These are phyloP conservation scores for Theocolax elegans DNA, from an alignment of 1,140 invertebrate species.

Conservation along the genomic window DNA sequence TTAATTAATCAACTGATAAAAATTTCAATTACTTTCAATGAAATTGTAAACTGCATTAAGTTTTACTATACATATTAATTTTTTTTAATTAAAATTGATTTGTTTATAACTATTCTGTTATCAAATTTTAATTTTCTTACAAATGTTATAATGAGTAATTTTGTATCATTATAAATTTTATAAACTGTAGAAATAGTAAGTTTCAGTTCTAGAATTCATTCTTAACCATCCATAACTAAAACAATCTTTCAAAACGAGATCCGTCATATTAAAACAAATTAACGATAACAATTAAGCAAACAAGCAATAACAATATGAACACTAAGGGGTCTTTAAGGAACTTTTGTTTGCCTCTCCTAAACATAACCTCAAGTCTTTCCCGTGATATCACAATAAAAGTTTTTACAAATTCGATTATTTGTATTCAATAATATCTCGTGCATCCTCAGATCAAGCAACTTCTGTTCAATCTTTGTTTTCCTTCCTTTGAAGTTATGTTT, in stretches of 20 bases:
- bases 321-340: conserved; percentile 43
- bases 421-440: too few species aligned
- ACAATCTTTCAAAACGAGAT: conserved; percentile 34
- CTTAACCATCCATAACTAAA: conserved; percentile 34
- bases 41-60: conserved; percentile 24
- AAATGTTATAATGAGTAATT: conserved; percentile 15
- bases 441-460: conserved; percentile 23
- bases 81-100: conserved; percentile 2
- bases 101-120: conserved; percentile 31
- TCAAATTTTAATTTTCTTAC: conserved; percentile 24
- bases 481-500: conserved; percentile 36
- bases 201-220: conserved; percentile 19
- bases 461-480: conserved; percentile 5
- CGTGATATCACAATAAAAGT: neutral
- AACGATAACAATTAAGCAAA: conserved; percentile 48
- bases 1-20: conserved; percentile 33
- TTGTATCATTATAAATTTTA: conserved; percentile 36
- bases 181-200: conserved; percentile 20
- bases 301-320: conserved; percentile 44
- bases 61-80: conserved; percentile 29
- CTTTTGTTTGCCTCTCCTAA: conserved; percentile 40
- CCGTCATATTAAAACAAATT: conserved; percentile 47
- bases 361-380: conserved; percentile 37
- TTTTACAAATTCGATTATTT: conserved; percentile 5
- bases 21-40: conserved; percentile 28